Evolutionary conservation across 2,797 vertebrate species (phyloP).

Genomic region (Perodicticus potto): DNA sequence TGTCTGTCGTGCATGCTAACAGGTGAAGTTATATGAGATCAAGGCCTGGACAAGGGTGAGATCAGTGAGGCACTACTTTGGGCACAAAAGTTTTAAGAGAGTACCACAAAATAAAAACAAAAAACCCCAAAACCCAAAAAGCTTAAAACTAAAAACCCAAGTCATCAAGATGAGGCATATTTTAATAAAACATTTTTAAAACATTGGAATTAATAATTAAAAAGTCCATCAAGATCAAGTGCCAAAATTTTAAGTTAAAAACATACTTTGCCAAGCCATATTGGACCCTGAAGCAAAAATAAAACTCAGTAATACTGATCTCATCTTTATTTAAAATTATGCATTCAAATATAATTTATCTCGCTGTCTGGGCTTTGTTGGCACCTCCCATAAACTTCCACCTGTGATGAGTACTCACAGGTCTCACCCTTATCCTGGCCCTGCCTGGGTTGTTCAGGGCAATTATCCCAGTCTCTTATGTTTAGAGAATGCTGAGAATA

Average conservation of each 20-base stretch:
- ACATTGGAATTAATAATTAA: conserved; percentile 10
- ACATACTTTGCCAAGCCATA: not conserved
- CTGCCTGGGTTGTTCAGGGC: not conserved
- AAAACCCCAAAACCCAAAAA: too few species aligned
- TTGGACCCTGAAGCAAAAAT: not conserved
- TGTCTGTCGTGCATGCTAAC: not conserved
- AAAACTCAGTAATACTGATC: not conserved
- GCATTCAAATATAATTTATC: not conserved
- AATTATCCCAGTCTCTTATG: not conserved
- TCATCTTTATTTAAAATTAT: not conserved
- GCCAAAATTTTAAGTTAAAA: not conserved
- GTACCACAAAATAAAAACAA: not conserved
- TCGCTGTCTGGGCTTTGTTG: not conserved
- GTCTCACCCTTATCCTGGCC: not conserved
- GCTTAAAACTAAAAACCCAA: not conserved
- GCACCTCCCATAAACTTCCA: not conserved
- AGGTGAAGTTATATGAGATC: not conserved
- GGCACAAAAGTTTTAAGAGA: not conserved
- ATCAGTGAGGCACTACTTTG: not conserved
- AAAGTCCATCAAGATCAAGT: conserved; percentile 28
- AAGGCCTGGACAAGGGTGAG: not conserved
- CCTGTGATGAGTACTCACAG: not conserved
- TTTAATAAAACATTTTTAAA: not conserved
- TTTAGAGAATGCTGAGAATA: not conserved
- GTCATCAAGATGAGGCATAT: conserved; percentile 31